phyloP scores from a whole-genome alignment of 1,140 invertebrate genomes.

The Cotesia typhae region DNA sequence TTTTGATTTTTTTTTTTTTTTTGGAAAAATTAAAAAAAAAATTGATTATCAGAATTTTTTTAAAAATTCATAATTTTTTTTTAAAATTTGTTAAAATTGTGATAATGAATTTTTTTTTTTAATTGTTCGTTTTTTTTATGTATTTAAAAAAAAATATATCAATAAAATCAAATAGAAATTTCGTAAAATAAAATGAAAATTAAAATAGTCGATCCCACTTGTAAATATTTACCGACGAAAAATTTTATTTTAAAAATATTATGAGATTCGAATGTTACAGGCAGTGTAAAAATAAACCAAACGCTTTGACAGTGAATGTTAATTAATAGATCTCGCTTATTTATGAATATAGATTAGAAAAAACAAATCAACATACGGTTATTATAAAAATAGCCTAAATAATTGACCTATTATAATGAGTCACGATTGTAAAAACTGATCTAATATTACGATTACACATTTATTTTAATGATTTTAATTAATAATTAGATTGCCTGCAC shows the following conservation, averaged over 20 bases:
- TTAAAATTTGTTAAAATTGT: too few species aligned
- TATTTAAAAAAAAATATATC: too few species aligned
- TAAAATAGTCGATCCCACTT: too few species aligned
- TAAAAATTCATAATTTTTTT: too few species aligned
- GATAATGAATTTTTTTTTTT: too few species aligned
- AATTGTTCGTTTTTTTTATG: too few species aligned
- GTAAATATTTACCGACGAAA: not conserved
- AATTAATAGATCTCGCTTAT: not conserved
- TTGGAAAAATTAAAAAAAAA: too few species aligned
- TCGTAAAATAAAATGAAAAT: too few species aligned
- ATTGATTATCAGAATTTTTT: too few species aligned
- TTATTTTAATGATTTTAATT: slow-evolving; percentile 15
- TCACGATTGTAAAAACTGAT: not conserved
- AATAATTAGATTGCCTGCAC: slow-evolving; percentile 18
- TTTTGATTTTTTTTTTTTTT: not conserved
- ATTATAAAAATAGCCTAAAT: not conserved
- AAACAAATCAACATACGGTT: slow-evolving; percentile 12
- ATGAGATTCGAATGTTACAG: slow-evolving; percentile 5
- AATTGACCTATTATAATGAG: slow-evolving; percentile 6
- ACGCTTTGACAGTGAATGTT: slow-evolving; percentile 23
- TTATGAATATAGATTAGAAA: not conserved
- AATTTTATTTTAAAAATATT: slow-evolving; percentile 16
- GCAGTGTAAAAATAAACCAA: slow-evolving; percentile 3
- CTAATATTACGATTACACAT: slow-evolving; percentile 9
- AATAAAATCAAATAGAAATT: too few species aligned